Base-by-base conservation (phyloP, 2,888 invertebrate genomes). In the Cantharis rustica region DNA sequence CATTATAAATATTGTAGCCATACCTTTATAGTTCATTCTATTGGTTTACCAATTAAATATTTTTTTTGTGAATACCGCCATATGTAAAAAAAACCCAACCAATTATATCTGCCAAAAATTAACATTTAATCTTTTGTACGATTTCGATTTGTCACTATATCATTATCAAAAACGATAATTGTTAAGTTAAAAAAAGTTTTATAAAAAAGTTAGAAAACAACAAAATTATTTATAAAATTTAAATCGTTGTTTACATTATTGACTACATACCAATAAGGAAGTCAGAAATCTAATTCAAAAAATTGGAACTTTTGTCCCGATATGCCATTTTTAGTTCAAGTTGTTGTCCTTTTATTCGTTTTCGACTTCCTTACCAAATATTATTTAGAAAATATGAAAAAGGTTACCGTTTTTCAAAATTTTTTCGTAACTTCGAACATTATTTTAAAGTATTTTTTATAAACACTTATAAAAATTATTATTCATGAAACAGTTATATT, bases 391-490 rank as follows among this genome's bases (percentile, higher is more conserved):
- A n/a, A 47, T 47, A 5, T n/a, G 7, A 47, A 47, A 47, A n/a
- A 13, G 5, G 31, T 31, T 31, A 27, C 13, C 4, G 13, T 13
- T 64, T 64, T 63, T 64, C 11, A 64, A 17, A 64, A 17, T 4
- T 10, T 64, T 20, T 64, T 17, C 10, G 20, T 66, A 20, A 66
- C 13, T 66, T 66, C 13, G 13, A 66, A 66, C 64, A 66, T 66
- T 23, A n/a, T 17, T 7, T 64, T 64, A 13, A 17, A 64, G 64
- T 20, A 17, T 64, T 17, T 64, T 64, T 64, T 64, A 66, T 66
- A 23, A 47, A 47, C 47, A 66, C 64, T 66, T 66, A 23, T 66
- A 66, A 66, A 66, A 66, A 66, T 66, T 66, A 66, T 17, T 66
- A 66, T 66, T 66, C 64, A 20, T 23, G 23, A 66, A 66, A 66